phyloP scores from a whole-genome alignment of 2,888 invertebrate species.

The Cataglyphis cursor region DNA sequence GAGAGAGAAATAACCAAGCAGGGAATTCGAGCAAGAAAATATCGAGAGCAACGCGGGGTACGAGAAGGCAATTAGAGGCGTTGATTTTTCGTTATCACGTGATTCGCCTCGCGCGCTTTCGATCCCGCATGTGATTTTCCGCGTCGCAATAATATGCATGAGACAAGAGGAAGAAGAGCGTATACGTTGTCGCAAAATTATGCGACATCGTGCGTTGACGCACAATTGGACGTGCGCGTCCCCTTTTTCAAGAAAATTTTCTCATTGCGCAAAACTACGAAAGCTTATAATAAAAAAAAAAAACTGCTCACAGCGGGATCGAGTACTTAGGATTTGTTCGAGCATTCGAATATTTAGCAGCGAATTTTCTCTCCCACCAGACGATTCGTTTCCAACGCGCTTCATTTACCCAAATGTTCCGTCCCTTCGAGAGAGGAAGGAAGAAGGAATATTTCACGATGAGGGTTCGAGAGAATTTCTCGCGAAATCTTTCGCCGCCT shows the following conservation, averaged over 20 bases:
- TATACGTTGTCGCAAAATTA: slow-evolving; percentile 6
- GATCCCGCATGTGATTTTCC: slow-evolving; percentile 9
- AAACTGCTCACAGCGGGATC: slow-evolving; percentile 9
- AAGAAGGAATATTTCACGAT: slow-evolving; percentile 67
- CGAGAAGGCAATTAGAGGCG: slow-evolving; percentile 37
- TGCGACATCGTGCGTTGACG: neutral
- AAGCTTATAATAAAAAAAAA: slow-evolving; percentile 18
- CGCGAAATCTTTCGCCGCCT: slow-evolving; percentile 81
- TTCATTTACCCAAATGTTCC: slow-evolving; percentile 78
- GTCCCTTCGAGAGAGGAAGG: slow-evolving; percentile 60
- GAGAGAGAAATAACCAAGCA: slow-evolving; percentile 66
- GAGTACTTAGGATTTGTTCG: slow-evolving; percentile 68
- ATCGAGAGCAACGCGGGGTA: slow-evolving; percentile 24
- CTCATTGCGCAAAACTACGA: neutral
- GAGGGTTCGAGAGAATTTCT: slow-evolving; percentile 73
- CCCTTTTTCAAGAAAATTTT: neutral
- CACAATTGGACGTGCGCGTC: slow-evolving; percentile 8
- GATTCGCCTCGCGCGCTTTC: slow-evolving; percentile 7
- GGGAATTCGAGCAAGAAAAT: slow-evolving; percentile 64
- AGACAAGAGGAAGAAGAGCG: neutral
- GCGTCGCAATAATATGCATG: neutral
- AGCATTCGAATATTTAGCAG: slow-evolving; percentile 74
- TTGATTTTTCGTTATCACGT: slow-evolving; percentile 38
- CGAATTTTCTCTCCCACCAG: slow-evolving; percentile 65
- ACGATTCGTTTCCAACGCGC: slow-evolving; percentile 74